Percentiles rank a stretch among this genome's conserved stretches.
Evolutionary conservation across 1,140 invertebrate species (phyloP).

Genomic region (Ptiloglossa arizonensis): DNA sequence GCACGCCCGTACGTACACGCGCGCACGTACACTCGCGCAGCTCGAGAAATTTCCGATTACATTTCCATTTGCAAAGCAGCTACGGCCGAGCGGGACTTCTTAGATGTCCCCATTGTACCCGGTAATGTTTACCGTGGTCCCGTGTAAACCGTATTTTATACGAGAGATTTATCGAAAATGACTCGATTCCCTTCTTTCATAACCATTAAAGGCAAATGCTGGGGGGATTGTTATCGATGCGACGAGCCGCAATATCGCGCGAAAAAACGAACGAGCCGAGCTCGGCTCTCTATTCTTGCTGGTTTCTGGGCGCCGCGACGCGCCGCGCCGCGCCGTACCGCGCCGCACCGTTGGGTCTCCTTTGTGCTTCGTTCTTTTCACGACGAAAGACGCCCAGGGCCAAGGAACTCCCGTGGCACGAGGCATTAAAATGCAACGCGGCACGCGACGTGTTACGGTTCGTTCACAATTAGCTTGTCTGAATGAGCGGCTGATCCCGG

Average conservation of each 20-base stretch:
- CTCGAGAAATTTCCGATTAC: conserved; percentile 53
- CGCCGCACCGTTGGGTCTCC: no score
- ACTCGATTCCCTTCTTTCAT: neutral
- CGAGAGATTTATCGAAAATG: neutral
- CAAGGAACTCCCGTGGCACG: neutral
- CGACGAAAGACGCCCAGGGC: neutral
- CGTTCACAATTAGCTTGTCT: conserved; percentile 45
- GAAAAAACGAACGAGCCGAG: no score
- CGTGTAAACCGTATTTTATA: neutral
- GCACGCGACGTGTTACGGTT: conserved; percentile 24
- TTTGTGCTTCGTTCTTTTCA: neutral
- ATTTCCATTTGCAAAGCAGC: conserved; percentile 29
- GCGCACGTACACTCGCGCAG: no score
- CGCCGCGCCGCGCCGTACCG: no score
- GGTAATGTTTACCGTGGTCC: no score
- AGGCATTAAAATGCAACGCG: conserved; percentile 30
- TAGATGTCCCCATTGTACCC: neutral
- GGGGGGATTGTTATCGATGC: neutral
- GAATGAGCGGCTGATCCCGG: conserved; percentile 22
- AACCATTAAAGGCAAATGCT: neutral
- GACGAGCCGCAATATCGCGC: neutral
- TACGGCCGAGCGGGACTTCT: conserved; percentile 7
- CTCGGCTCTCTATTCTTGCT: neutral
- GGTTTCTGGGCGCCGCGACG: no score
- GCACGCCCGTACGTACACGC: neutral